Base-by-base conservation (phyloP, 2,797 vertebrate genomes). In the Coregonus sp. region DNA sequence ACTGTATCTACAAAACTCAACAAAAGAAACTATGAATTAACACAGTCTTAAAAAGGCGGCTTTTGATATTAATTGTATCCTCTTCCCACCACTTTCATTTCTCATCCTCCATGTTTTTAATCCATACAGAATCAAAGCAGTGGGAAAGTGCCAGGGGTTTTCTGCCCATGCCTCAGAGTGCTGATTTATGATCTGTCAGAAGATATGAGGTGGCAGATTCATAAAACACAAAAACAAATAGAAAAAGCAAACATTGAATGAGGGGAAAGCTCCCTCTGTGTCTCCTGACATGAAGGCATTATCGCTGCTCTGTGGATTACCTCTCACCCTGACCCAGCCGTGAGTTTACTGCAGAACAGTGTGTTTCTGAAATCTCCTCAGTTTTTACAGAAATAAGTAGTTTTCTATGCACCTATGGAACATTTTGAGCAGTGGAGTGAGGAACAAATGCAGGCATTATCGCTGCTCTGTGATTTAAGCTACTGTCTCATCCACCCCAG, bases 101-200 rank as follows among this genome's bases (percentile, higher is more conserved):
- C 56, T 37, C 65, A 67, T 35, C 35, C 65, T 63, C 16, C 33
- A 3, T 29, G 35, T 69, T 78, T 74, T 56, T 78, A 72, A 54
- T 73, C 65, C 68, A 20, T 50, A 70, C 73, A 67, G 51, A 68
- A 35, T 71, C 69, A 73, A 37, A 35, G 40, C 3, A 92, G 91
- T 90, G 91, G 91, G 93, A 92, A 89, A 93, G 92, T 91, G 85
- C 88, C 92, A 88, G 82, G 81, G 89, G 89, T 93, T 90, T 92
- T 92, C 89, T 94, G 90, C 91, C 87, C 82, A 76, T 83, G 91
- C 88, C 89, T 59, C 76, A 20, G 74, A 84, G 89, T 88, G 76
- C 86, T 95, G 95, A 96, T 96, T 95, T 95, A 96, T 89, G 94
- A 93, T 93, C 93, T 94, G 94, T 91, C 94, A 93, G 81, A 89